phyloP scores from a whole-genome alignment of 2,113 vertebrate species.

The Sakesphorus luctuosus region DNA sequence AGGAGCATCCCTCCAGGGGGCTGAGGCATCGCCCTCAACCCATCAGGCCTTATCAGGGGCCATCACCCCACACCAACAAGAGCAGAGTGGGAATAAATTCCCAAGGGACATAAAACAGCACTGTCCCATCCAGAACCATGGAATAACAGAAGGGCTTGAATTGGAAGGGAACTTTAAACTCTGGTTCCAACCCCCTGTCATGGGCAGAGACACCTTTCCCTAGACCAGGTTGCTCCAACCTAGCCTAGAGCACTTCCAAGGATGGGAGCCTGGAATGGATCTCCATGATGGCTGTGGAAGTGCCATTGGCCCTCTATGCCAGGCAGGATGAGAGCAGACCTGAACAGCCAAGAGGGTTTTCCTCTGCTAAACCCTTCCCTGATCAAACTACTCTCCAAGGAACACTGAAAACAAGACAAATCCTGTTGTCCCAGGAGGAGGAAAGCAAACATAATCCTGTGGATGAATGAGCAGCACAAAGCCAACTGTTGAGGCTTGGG shows the following conservation, averaged over 20 bases:
- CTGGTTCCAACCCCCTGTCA: not conserved
- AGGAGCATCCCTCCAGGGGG: no score
- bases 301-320: not conserved
- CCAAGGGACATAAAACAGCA: not conserved
- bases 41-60: no score
- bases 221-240: not conserved
- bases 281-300: not conserved
- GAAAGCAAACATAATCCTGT: not conserved
- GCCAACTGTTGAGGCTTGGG: not conserved
- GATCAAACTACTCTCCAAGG: not conserved
- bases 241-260: not conserved
- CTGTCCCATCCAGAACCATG: not conserved
- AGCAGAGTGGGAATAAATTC: not conserved
- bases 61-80: no score
- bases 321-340: not conserved
- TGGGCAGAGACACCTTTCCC: not conserved
- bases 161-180: not conserved
- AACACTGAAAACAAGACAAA: not conserved
- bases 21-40: no score
- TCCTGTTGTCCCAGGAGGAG: not conserved
- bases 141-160: not conserved
- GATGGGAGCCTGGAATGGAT: not conserved
- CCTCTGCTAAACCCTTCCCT: not conserved
- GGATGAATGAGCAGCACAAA: conserved; percentile 30
- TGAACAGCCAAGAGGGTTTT: not conserved